Evolutionary conservation across 1,140 invertebrate genomes (phyloP), one percentile per base, ranked within the genome.

Genomic region (Listronotus bonariensis): DNA sequence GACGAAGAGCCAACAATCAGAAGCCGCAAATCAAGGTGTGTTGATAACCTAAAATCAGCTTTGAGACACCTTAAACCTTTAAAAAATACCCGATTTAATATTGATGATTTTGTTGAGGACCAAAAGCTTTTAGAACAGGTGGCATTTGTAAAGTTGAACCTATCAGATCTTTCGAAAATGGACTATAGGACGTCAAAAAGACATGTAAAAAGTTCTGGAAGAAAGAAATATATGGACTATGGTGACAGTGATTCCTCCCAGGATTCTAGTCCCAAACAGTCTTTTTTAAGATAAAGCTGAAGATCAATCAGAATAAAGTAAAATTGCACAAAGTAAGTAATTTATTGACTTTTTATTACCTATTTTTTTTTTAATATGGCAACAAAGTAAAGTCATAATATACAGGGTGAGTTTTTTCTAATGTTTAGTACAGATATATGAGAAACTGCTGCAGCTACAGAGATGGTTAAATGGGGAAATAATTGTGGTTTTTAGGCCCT

Each of bases 11-110:
- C 34, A 10, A 1, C 8, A 10, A 10, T 12, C 8, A 9, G 8
- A 36, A 36, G 34, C 11, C 20, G 5, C 20, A 26, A 26, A 26
- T 26, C 20, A 26, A 26, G 5, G 5, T 5, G 11, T 36, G 34
- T 36, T 36, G 8, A 36, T 36, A 36, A 36, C 11, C 3, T 45
- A 8, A 45, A 45, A n/a, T 3, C 14, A 2, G 14, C 17, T 1
- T 45, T 45, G n/a, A 59, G 40, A 49, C 57, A 59, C 49, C 34
- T 59, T 20, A 59, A 38, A 49, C 57, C 57, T 40, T 17, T 59
- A 31, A 38, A 49, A 31, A 46, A 38, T 40, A 46, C 15, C 8
- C 8, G 20, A 12, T 59, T 49, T 59, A 41, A 59, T 8, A 31
- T 40, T 7, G 46, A 51, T 14, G 6, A 36, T 7, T 59, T 31